Evolutionary conservation across 1,140 invertebrate species (phyloP).

Genomic region (Caenorhabditis remanei): DNA sequence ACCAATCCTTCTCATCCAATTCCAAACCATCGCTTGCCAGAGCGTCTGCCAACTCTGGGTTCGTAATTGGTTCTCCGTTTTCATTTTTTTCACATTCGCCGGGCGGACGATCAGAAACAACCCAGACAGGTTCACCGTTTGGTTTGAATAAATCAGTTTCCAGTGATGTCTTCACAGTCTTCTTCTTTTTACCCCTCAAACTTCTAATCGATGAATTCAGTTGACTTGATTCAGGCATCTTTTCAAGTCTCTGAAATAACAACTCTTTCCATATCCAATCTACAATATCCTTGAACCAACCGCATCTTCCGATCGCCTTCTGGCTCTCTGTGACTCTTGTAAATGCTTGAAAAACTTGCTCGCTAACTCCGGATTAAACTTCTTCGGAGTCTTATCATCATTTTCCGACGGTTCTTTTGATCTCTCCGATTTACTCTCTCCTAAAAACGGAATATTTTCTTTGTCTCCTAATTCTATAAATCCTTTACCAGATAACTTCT

Average conservation of each 20-base stretch:
- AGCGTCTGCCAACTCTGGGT: neutral
- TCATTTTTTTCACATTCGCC: conserved; percentile 24
- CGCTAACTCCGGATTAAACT: conserved; percentile 1
- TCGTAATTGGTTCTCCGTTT: neutral
- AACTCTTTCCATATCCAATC: neutral
- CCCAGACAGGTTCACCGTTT: conserved; percentile 15
- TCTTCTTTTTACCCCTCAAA: neutral
- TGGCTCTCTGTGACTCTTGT: neutral
- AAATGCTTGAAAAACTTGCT: conserved; percentile 14
- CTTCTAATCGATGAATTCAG: neutral
- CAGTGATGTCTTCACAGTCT: neutral
- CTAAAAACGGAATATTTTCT: neutral
- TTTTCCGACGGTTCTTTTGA: conserved; percentile 15
- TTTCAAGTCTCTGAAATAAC: neutral
- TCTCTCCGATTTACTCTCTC: neutral
- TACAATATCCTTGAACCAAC: neutral
- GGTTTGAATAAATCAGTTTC: conserved; percentile 18
- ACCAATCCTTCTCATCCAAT: neutral
- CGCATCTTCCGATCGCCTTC: conserved; percentile 5
- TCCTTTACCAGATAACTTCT: neutral
- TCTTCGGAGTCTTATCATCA: neutral
- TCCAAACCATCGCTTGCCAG: neutral
- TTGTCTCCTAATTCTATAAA: neutral
- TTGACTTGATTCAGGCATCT: conserved; percentile 18
- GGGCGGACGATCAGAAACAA: neutral